These are phyloP conservation scores for Caenorhabditis uteleia DNA, from an alignment of 2,888 invertebrate genomes.

Conservation along the genomic window DNA sequence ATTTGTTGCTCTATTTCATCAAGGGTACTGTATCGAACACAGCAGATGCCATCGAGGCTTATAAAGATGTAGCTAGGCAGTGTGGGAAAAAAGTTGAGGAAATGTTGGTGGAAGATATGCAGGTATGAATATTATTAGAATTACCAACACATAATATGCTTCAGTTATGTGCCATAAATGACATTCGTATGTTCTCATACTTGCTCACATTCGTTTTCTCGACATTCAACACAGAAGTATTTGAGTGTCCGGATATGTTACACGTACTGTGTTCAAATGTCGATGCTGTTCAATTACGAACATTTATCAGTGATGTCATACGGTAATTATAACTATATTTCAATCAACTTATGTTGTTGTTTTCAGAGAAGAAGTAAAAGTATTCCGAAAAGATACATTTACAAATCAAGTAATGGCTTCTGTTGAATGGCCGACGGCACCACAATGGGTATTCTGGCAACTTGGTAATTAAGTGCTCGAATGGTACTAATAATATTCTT, in stretches of 20 bases:
- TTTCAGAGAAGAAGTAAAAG: constrained; percentile 80
- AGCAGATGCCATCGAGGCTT: constrained; percentile 81
- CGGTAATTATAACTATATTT: constrained; percentile 5
- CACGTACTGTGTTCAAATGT: constrained; percentile 88
- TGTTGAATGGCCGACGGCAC: constrained; percentile 93
- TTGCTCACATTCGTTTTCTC: constrained; percentile 88
- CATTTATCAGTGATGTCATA: constrained; percentile 81
- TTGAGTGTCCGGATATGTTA: constrained; percentile 70
- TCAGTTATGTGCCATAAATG: constrained; percentile 75
- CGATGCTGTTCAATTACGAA: constrained; percentile 86
- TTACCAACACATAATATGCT: background rate
- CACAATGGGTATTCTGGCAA: constrained; percentile 97
- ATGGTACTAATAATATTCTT: background rate
- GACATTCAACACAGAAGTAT: constrained; percentile 73
- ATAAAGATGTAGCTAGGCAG: constrained; percentile 76
- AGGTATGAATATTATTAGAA: constrained; percentile 71
- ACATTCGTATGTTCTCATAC: constrained; percentile 73
- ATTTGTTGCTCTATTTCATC: constrained; percentile 52
- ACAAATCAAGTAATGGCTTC: constrained; percentile 76
- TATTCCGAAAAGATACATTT: constrained; percentile 74
- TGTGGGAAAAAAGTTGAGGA: constrained; percentile 73
- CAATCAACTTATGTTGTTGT: constrained; percentile 69
- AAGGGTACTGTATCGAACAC: constrained; percentile 21
- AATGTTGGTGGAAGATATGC: constrained; percentile 81
- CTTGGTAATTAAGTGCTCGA: constrained; percentile 71